Percentiles rank a stretch among this genome's conserved stretches.
phyloP scores from a whole-genome alignment of 1,140 invertebrate genomes.

The Ctenoplectra terminalis region DNA sequence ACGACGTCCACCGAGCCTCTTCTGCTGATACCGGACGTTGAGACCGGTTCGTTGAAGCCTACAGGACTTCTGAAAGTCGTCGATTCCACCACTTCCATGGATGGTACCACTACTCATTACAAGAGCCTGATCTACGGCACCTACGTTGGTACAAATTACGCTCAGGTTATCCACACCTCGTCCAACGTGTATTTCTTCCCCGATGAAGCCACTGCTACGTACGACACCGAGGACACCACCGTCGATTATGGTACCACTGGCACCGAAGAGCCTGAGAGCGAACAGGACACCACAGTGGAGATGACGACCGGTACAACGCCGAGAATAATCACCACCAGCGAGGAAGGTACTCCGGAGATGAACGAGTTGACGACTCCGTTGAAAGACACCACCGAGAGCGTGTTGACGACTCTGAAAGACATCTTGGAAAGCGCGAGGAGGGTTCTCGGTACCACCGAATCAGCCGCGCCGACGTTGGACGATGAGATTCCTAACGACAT shows the following conservation, averaged over 20 bases:
- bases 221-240: constrained; percentile 69
- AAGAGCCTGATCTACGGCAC: constrained; percentile 85
- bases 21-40: constrained; percentile 74
- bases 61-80: constrained; percentile 84
- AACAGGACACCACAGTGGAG: constrained; percentile 68
- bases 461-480: constrained; percentile 56
- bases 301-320: constrained; percentile 80
- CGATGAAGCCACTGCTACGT: constrained; percentile 73
- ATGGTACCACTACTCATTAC: constrained; percentile 85
- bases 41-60: constrained; percentile 81
- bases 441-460: constrained; percentile 64
- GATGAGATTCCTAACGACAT: constrained; percentile 79
- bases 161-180: constrained; percentile 84
- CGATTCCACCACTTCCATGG: constrained; percentile 83
- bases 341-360: constrained; percentile 78
- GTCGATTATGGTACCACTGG: constrained; percentile 66
- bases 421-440: constrained; percentile 65
- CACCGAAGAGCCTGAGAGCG: constrained; percentile 54
- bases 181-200: constrained; percentile 84
- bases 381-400: constrained; percentile 74
- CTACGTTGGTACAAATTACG: constrained; percentile 84
- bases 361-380: constrained; percentile 75
- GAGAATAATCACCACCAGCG: constrained; percentile 57
- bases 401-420: constrained; percentile 74
- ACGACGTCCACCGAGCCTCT: constrained; percentile 73